Conservation (phyloP, 2,113 vertebrate genomes). For the Neodon shergylaensis region DNA sequence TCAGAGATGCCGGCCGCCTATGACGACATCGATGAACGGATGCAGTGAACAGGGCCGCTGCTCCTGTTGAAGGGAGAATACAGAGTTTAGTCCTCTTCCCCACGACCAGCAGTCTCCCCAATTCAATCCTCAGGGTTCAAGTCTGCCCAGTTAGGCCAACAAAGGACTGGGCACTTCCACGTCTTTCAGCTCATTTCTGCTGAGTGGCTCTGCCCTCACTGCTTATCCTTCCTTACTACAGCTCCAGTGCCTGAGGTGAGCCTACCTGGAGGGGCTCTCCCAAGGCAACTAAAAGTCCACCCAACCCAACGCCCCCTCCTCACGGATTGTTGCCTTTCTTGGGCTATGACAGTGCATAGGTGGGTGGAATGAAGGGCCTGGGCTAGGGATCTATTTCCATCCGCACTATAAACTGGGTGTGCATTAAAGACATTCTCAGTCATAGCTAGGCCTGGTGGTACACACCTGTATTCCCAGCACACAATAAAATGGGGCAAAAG, state of each 20-base stretch:
- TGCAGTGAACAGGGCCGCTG: background rate
- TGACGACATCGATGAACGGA: background rate
- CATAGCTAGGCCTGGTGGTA: background rate
- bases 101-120: background rate
- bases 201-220: background rate
- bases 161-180: background rate
- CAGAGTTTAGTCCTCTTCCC: background rate
- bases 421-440: background rate
- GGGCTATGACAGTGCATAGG: background rate
- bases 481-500: background rate
- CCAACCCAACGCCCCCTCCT: background rate
- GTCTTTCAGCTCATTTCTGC: background rate
- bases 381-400: background rate
- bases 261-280: background rate
- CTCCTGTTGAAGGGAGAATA: constrained; percentile 62
- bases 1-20: constrained; percentile 15
- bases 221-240: background rate
- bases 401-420: background rate
- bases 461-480: background rate
- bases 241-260: background rate
- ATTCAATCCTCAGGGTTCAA: background rate
- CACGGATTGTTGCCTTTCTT: background rate
- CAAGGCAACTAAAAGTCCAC: background rate
- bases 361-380: background rate
- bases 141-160: background rate